Conservation (phyloP, 2,113 vertebrate genomes). For the Dermatemys mawii region DNA sequence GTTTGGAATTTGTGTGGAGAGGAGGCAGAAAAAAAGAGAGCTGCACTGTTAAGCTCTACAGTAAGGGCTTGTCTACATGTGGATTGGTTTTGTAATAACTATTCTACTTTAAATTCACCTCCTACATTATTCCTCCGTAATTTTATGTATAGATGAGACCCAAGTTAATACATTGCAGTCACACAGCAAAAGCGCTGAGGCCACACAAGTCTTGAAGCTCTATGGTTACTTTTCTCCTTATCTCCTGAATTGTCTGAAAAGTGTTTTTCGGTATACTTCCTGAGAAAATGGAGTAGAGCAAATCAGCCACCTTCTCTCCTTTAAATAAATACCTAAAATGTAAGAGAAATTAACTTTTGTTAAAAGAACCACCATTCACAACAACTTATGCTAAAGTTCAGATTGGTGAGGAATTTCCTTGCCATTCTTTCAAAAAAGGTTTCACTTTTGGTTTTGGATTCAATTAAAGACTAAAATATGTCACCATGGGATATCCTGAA, state of each 20-base stretch:
- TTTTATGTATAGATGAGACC: background rate
- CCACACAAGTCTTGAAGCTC: background rate
- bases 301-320: background rate
- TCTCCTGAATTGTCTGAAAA: background rate
- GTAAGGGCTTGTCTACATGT: background rate
- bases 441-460: background rate
- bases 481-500: background rate
- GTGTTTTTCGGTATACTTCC: background rate
- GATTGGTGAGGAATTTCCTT: background rate
- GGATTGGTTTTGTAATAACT: background rate
- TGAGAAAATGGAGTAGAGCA: background rate
- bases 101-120: background rate
- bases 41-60: background rate
- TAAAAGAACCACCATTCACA: background rate
- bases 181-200: background rate
- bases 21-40: background rate
- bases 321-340: background rate
- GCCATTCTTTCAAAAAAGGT: background rate
- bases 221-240: background rate
- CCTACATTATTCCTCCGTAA: background rate
- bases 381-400: background rate
- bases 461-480: background rate
- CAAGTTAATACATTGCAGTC: background rate
- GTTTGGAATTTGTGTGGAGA: background rate
- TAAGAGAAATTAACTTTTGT: background rate